These are phyloP conservation scores for Stichodactyla mertensii DNA, from an alignment of 64 coral and sea anemone genomes.

Conservation along the genomic window DNA sequence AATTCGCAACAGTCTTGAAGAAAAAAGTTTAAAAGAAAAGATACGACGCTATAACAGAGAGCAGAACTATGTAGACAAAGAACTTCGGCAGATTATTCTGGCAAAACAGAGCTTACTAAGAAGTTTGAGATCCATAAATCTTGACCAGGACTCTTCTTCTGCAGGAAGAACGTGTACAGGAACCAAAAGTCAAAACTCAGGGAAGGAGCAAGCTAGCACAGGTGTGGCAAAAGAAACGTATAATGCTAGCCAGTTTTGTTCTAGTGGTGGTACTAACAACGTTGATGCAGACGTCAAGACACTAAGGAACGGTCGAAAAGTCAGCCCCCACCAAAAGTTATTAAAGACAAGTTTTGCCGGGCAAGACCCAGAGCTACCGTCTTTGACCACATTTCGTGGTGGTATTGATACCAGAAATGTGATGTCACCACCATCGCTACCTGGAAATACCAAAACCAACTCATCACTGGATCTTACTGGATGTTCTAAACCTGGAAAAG, in stretches of 20 bases:
- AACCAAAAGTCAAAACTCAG: not conserved
- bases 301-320: no score
- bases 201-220: not conserved
- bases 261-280: not conserved
- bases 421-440: not conserved
- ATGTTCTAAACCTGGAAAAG: no score
- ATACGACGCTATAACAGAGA: not conserved
- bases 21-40: slow-evolving; percentile 4
- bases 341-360: not conserved
- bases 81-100: not conserved
- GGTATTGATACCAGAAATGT: no score
- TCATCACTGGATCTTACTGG: not conserved
- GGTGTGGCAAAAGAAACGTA: not conserved
- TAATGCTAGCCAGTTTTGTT: not conserved
- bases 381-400: no score
- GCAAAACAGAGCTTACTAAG: not conserved
- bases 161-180: not conserved
- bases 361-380: not conserved
- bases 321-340: not conserved
- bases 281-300: not conserved
- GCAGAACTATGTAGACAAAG: slow-evolving; percentile 7
- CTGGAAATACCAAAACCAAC: not conserved
- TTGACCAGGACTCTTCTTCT: not conserved
- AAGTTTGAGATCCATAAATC: not conserved
- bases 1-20: not conserved